phyloP scores from a whole-genome alignment of 2,888 invertebrate species.

The Drosophila vallismaia region DNA sequence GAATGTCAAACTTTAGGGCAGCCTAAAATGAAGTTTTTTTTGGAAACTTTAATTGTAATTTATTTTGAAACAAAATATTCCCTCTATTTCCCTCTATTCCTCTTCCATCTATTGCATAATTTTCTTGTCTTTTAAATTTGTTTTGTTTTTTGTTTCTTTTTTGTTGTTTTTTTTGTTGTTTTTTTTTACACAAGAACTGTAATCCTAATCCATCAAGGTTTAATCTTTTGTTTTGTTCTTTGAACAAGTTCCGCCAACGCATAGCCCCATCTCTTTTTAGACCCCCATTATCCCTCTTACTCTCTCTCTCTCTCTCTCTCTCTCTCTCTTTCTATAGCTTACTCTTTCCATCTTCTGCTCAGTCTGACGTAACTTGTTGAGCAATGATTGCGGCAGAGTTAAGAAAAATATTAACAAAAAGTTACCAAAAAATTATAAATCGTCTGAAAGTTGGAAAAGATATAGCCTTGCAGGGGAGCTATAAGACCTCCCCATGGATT shows the following conservation, averaged over 20 bases:
- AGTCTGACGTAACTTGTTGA: constrained; percentile 52
- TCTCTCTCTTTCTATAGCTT: background rate
- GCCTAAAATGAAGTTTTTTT: background rate
- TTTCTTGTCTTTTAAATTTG: background rate
- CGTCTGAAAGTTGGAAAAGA: too few species aligned
- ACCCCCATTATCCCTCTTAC: background rate
- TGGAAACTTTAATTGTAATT: background rate
- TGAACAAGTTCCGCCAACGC: constrained; percentile 28
- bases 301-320: constrained; percentile 5
- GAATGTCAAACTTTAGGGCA: background rate
- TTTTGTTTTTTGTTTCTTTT: too few species aligned
- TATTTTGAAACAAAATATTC: background rate
- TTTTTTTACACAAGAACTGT: constrained; percentile 33
- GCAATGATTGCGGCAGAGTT: constrained; percentile 23
- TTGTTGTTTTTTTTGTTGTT: constrained; percentile 10
- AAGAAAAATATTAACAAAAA: background rate
- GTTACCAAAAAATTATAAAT: background rate
- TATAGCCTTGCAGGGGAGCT: too few species aligned
- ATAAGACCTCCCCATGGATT: too few species aligned
- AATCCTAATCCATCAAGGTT: constrained; percentile 50
- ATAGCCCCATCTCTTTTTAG: constrained; percentile 3
- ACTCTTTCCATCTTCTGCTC: background rate
- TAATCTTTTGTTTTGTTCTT: constrained; percentile 42
- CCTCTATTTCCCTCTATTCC: too few species aligned
- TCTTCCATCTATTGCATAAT: constrained; percentile 21